Evolutionary conservation across 2,888 invertebrate species (phyloP).

Genomic region (Spilarctia lutea): DNA sequence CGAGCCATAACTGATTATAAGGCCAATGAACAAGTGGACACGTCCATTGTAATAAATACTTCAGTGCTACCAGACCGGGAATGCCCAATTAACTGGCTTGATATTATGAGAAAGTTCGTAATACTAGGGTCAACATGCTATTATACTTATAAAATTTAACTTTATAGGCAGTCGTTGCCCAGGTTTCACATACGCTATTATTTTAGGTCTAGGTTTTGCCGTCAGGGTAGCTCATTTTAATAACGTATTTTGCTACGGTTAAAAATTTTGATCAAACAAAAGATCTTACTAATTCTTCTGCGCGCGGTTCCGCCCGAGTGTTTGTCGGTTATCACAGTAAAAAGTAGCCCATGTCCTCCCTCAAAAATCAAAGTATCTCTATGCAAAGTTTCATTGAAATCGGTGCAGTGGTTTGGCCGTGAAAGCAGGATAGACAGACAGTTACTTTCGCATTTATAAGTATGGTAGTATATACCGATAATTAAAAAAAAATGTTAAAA

Average conservation of each 20-base stretch:
- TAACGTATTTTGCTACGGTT: not conserved
- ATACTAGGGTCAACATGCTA: not conserved
- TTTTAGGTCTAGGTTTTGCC: not conserved
- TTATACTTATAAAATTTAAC: too few relatives aligned
- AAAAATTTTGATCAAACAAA: not conserved
- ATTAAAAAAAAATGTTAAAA: not conserved
- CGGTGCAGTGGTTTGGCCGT: too few relatives aligned
- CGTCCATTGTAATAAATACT: not conserved
- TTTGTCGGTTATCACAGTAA: too few relatives aligned
- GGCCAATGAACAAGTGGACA: not conserved
- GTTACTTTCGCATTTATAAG: too few relatives aligned
- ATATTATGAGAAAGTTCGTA: not conserved
- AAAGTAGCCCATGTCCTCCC: too few relatives aligned
- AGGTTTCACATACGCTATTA: not conserved
- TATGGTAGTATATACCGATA: too few relatives aligned
- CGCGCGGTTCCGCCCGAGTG: too few relatives aligned
- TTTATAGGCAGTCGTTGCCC: too few relatives aligned
- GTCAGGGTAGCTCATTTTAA: not conserved
- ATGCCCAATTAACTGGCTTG: not conserved
- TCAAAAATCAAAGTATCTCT: too few relatives aligned
- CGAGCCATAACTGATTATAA: not conserved
- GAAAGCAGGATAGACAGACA: too few relatives aligned
- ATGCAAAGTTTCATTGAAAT: too few relatives aligned
- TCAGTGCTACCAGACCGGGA: not conserved
- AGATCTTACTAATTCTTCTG: not conserved